Evolutionary conservation across 2,888 invertebrate genomes (phyloP).

Genomic region (Yponomeuta cagnagella): DNA sequence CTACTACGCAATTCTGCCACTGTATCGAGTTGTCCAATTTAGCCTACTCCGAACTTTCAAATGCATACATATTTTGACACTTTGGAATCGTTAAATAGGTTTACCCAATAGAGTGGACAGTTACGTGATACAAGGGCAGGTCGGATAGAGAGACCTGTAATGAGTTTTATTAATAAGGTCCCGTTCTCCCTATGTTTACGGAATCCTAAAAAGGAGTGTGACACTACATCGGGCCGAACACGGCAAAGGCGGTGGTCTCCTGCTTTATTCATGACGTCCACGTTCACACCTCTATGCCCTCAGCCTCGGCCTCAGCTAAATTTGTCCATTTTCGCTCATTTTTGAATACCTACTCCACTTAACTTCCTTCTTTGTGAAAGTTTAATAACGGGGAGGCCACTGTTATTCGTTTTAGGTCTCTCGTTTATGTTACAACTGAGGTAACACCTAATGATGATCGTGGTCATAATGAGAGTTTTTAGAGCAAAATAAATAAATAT

Average conservation of each 20-base stretch:
- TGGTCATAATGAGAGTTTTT: not conserved
- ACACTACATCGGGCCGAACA: slow-evolving; percentile 47
- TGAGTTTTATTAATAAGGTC: too few relatives aligned
- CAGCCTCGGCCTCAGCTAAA: slow-evolving; percentile 29
- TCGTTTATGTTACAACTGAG: not conserved
- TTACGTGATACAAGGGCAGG: too few relatives aligned
- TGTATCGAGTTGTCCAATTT: too few relatives aligned
- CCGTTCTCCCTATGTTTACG: too few relatives aligned
- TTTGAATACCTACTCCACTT: slow-evolving; percentile 31
- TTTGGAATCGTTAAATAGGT: too few relatives aligned
- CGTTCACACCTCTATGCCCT: slow-evolving; percentile 32
- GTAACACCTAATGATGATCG: not conserved
- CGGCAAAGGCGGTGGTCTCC: slow-evolving; percentile 50
- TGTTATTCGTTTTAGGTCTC: slow-evolving; percentile 10
- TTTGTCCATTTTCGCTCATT: slow-evolving; percentile 50
- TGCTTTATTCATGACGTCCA: slow-evolving; percentile 56
- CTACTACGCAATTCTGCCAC: too few relatives aligned
- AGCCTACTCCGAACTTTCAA: too few relatives aligned
- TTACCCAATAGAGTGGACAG: too few relatives aligned
- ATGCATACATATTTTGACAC: too few relatives aligned
- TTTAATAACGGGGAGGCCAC: slow-evolving; percentile 13
- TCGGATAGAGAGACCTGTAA: too few relatives aligned
- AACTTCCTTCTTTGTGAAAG: slow-evolving; percentile 23
- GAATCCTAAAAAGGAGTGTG: slow-evolving; percentile 23
- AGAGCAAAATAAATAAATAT: too few relatives aligned